phyloP scores from a whole-genome alignment of 2,113 vertebrate genomes.

The Merops nubicus region DNA sequence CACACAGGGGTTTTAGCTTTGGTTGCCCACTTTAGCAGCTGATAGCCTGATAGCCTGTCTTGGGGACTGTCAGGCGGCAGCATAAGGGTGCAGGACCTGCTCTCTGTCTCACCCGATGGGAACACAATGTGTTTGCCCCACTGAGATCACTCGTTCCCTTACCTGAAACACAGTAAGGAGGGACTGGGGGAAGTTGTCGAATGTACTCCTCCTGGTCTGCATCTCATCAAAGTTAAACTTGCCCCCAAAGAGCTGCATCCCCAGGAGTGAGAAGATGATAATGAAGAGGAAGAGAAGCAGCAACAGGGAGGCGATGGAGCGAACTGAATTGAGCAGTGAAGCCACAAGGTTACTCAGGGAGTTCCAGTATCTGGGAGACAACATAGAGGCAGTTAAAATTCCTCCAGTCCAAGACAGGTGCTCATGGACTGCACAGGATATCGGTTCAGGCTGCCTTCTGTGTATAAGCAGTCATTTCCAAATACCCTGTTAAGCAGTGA shows the following conservation, averaged over 20 bases:
- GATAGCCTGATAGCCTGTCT: too few species aligned
- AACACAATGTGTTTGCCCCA: neutral
- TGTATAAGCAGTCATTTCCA: constrained; percentile 7
- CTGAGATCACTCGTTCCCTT: neutral
- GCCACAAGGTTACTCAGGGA: constrained; percentile 98
- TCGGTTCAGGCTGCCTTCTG: constrained; percentile 8
- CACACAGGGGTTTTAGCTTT: neutral
- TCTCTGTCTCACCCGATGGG: neutral
- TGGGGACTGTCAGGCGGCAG: neutral
- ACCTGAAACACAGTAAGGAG: constrained; percentile 99
- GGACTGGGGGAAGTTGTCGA: constrained; percentile 98
- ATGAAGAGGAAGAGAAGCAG: constrained; percentile 99
- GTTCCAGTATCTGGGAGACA: constrained; percentile 91
- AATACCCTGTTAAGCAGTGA: constrained; percentile 44
- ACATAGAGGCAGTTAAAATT: neutral
- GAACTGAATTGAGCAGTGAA: constrained; percentile 96
- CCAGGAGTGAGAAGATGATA: constrained; percentile 98
- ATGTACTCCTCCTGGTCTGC: constrained; percentile 94
- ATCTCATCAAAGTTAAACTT: constrained; percentile 99
- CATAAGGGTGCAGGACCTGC: neutral
- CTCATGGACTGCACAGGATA: neutral
- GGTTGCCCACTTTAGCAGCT: neutral
- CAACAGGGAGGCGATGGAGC: constrained; percentile 96
- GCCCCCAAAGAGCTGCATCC: constrained; percentile 98
- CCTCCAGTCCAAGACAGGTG: neutral